Percentiles rank a stretch among this genome's conserved stretches.
Evolutionary conservation across 1,140 invertebrate species (phyloP).

Genomic region (Ceratina japonica): DNA sequence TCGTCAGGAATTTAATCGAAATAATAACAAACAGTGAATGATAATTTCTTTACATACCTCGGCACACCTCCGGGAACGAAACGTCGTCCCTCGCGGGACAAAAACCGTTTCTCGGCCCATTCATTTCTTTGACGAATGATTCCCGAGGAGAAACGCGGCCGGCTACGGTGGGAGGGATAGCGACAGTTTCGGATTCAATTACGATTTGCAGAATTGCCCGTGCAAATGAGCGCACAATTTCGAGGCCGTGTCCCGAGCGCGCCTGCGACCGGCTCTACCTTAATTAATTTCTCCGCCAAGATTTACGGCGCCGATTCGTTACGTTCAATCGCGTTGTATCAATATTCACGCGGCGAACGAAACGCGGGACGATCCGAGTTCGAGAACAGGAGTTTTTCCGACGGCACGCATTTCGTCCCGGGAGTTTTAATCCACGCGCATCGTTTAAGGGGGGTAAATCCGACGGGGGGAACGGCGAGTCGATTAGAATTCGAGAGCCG

Average conservation of each 20-base stretch:
- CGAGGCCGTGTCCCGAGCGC: constrained; percentile 31
- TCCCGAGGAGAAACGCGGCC: constrained; percentile 15
- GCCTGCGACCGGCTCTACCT: constrained; percentile 13
- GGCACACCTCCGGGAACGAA: background rate
- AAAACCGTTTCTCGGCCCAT: constrained; percentile 55
- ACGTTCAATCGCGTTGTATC: constrained; percentile 61
- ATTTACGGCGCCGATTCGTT: constrained; percentile 65
- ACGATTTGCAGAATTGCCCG: constrained; percentile 65
- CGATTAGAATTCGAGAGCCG: constrained; percentile 53
- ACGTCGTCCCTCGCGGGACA: constrained; percentile 28
- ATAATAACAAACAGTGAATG: too few species aligned
- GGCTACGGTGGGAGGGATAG: background rate
- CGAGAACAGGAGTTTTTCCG: background rate
- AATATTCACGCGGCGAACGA: constrained; percentile 58
- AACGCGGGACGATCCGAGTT: constrained; percentile 3
- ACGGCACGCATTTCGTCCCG: constrained; percentile 3
- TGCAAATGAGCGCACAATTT: constrained; percentile 62
- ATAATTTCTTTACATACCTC: too few species aligned
- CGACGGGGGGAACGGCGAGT: constrained; percentile 42
- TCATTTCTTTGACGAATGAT: constrained; percentile 66
- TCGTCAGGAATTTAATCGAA: too few species aligned
- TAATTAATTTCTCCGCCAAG: constrained; percentile 61
- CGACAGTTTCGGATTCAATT: constrained; percentile 61
- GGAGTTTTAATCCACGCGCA: constrained; percentile 32
- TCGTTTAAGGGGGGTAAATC: constrained; percentile 23